Evolutionary conservation across 2,888 invertebrate genomes (phyloP), one percentile per base, ranked within the genome.

Genomic region (Selenia dentaria): DNA sequence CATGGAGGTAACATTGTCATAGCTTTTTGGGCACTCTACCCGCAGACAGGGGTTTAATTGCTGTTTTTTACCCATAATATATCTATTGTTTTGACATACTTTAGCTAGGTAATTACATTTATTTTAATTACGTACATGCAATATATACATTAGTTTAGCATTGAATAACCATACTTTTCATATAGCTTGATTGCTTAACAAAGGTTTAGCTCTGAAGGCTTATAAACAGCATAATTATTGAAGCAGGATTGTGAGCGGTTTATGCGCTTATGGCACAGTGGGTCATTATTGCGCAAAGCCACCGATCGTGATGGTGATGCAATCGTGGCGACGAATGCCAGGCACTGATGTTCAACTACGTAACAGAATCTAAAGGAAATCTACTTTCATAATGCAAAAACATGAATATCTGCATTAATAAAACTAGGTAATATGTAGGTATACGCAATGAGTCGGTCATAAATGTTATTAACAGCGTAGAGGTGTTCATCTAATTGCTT

Each of bases 261-360:
- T 25, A 9, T 10, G 16, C 18, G 36, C 29, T 50, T 28, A 37
- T 37, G 26, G 22, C 36, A 51, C 42, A 48, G 62, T 54, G 64
- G 64, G 57, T 67, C 61, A 64, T 57, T 65, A 64, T 76, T 74
- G 68, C 74, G 67, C 69, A 71, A 71, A 64, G 45, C 33, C 41
- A 37, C 29, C 41, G 51, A 49, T 35, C 35, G 31, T 33, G 27
- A 2, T 8, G 22, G 59, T 74, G 62, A 67, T 62, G 74, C 62
- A 72, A 74, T 41, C 24, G 34, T 33, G 22, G 43, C 56, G 53
- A 58, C 62, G 54, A 50, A 54, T 54, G 57, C 51, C n/a, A 54
- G 29, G 37, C 28, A 32, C 43, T 35, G 36, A 39, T 42, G 49
- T 46, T 35, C 31, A 8, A 43, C 25, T 36, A 41, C 46, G 46